phyloP scores from a whole-genome alignment of 1,140 invertebrate genomes.

The Cydia strobilella region DNA sequence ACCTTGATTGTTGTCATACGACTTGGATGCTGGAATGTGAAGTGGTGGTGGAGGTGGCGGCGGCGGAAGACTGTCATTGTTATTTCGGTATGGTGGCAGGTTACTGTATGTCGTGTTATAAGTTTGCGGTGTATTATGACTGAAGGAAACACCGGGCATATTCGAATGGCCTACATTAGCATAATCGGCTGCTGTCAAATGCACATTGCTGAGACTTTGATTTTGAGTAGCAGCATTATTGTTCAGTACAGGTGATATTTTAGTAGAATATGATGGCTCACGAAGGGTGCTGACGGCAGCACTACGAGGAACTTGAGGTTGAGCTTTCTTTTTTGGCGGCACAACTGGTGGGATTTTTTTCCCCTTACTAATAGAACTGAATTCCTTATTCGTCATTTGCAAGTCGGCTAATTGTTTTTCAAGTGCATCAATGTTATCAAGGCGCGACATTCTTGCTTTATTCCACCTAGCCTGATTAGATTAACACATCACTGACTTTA shows the following conservation, averaged over 20 bases:
- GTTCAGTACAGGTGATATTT: constrained; percentile 54
- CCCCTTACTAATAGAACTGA: constrained; percentile 55
- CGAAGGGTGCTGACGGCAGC: constrained; percentile 64
- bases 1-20: constrained; percentile 73
- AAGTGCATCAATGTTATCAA: constrained; percentile 79
- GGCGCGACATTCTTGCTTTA: constrained; percentile 57
- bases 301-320: constrained; percentile 84
- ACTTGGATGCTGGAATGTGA: constrained; percentile 45
- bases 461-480: constrained; percentile 16
- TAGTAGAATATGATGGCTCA: constrained; percentile 72
- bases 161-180: constrained; percentile 57
- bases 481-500: constrained; percentile 27
- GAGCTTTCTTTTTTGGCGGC: constrained; percentile 88
- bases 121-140: constrained; percentile 47
- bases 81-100: constrained; percentile 64
- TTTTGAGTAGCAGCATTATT: constrained; percentile 61
- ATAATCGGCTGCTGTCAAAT: constrained; percentile 58
- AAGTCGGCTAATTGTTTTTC: constrained; percentile 81
- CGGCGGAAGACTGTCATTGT: constrained; percentile 50
- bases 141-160: constrained; percentile 46
- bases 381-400: constrained; percentile 74
- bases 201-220: constrained; percentile 75
- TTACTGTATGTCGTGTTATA: constrained; percentile 64
- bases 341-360: constrained; percentile 88
- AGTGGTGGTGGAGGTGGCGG: constrained; percentile 61